Percentiles rank a stretch among this genome's conserved stretches.
Conservation (phyloP, 2,113 vertebrate species). For the Sturnira hondurensis region DNA sequence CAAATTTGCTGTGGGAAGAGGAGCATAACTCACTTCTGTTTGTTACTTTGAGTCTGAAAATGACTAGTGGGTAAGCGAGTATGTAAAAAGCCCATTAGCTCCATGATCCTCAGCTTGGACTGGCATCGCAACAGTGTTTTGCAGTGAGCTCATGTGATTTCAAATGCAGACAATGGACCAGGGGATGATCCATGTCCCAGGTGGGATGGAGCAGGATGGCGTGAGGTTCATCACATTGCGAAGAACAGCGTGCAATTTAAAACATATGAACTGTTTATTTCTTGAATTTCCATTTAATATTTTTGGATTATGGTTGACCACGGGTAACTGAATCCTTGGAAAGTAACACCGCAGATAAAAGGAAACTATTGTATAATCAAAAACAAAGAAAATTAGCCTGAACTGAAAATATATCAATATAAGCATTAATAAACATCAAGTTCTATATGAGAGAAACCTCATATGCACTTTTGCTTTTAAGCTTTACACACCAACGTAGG, state of each 20-base stretch:
- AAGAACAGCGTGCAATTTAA: too few relatives aligned
- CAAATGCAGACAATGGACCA: conserved; percentile 83
- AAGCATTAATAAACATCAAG: neutral
- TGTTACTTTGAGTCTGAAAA: conserved; percentile 99
- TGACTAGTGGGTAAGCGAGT: conserved; percentile 96
- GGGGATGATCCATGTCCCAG: too few relatives aligned
- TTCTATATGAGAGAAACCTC: neutral
- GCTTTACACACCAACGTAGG: neutral
- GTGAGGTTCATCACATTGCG: too few relatives aligned
- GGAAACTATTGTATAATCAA: neutral
- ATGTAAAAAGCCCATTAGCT: conserved; percentile 99
- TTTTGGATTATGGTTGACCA: too few relatives aligned
- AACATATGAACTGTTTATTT: too few relatives aligned
- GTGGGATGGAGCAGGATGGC: too few relatives aligned
- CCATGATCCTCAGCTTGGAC: conserved; percentile 97
- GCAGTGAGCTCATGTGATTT: conserved; percentile 96
- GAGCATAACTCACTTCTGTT: conserved; percentile 97
- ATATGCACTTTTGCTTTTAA: neutral
- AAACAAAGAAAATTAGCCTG: neutral
- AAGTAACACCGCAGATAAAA: too few relatives aligned
- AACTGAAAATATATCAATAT: neutral
- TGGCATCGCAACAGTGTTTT: conserved; percentile 99
- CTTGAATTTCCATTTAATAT: too few relatives aligned
- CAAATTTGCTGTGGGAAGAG: conserved; percentile 98
- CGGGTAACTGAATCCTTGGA: too few relatives aligned